Percentiles rank a stretch among this genome's conserved stretches.
Conservation (phyloP, 1,140 invertebrate genomes). For the Drosophila sp. region DNA sequence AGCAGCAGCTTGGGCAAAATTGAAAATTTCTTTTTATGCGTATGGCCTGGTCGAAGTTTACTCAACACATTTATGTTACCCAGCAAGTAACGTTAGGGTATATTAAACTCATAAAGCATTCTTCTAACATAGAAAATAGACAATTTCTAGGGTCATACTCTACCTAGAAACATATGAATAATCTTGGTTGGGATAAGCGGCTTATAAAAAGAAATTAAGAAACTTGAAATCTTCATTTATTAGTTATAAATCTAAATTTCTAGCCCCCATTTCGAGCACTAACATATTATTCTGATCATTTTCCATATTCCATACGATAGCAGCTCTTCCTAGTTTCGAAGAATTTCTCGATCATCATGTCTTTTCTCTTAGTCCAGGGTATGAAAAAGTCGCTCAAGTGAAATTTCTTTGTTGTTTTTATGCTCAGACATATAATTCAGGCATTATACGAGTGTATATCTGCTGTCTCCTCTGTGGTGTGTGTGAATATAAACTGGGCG, state of each 20-base stretch:
- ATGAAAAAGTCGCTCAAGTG: neutral
- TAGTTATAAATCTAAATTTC: too few relatives aligned
- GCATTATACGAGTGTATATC: conserved; percentile 39
- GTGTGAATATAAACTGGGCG: conserved; percentile 53
- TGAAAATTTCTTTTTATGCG: conserved; percentile 73
- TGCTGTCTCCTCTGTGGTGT: conserved; percentile 13
- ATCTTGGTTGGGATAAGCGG: too few relatives aligned
- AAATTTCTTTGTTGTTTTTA: conserved; percentile 44
- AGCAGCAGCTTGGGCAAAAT: conserved; percentile 55
- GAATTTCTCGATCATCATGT: too few relatives aligned
- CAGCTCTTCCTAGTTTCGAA: too few relatives aligned
- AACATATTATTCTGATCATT: too few relatives aligned
- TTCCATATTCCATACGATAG: too few relatives aligned
- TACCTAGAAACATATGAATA: too few relatives aligned
- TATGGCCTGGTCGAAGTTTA: conserved; percentile 24
- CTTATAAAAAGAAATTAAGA: too few relatives aligned
- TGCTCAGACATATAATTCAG: conserved; percentile 72
- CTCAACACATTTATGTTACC: neutral
- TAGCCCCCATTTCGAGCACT: too few relatives aligned
- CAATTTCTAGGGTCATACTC: neutral
- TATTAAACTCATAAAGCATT: neutral
- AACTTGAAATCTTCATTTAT: too few relatives aligned
- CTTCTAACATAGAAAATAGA: neutral
- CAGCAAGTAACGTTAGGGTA: neutral
- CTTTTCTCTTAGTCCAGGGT: neutral